Percentiles rank a stretch among this genome's conserved stretches.
phyloP scores from a whole-genome alignment of 2,888 invertebrate genomes.

The Xylophagus ater region DNA sequence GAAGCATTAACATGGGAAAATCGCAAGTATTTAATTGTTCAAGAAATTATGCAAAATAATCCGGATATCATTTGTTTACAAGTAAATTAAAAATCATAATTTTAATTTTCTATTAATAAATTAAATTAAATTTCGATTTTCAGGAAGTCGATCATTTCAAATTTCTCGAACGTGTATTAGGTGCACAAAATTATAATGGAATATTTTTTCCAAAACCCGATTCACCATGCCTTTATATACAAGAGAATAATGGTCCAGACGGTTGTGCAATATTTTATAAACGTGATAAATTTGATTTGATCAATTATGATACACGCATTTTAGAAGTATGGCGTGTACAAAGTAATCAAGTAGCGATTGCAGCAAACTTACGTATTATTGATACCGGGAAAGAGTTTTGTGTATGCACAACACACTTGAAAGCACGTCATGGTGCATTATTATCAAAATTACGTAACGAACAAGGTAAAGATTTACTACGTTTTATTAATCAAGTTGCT shows the following conservation, averaged over 20 bases:
- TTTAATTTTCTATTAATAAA: neutral
- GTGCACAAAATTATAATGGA: constrained; percentile 54
- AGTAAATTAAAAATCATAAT: constrained; percentile 32
- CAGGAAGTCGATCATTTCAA: constrained; percentile 67
- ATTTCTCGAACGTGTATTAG: constrained; percentile 50
- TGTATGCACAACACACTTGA: constrained; percentile 61
- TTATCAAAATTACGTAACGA: constrained; percentile 56
- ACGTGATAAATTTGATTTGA: constrained; percentile 48
- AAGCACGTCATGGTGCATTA: constrained; percentile 57
- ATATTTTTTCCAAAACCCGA: constrained; percentile 65
- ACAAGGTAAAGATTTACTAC: constrained; percentile 55
- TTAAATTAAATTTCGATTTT: constrained; percentile 9
- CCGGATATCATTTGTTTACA: constrained; percentile 64
- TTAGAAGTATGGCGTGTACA: constrained; percentile 63
- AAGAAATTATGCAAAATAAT: constrained; percentile 56
- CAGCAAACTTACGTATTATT: constrained; percentile 44
- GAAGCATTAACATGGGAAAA: constrained; percentile 59
- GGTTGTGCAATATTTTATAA: constrained; percentile 67
- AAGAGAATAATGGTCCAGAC: constrained; percentile 63
- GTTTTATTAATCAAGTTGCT: constrained; percentile 43
- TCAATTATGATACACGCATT: constrained; percentile 46
- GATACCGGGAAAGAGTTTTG: constrained; percentile 49
- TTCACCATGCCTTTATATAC: constrained; percentile 61
- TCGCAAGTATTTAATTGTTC: constrained; percentile 53
- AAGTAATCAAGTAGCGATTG: constrained; percentile 60